These are phyloP conservation scores for Erinaceus europaeus DNA, from an alignment of 2,113 vertebrate species.

Conservation along the genomic window DNA sequence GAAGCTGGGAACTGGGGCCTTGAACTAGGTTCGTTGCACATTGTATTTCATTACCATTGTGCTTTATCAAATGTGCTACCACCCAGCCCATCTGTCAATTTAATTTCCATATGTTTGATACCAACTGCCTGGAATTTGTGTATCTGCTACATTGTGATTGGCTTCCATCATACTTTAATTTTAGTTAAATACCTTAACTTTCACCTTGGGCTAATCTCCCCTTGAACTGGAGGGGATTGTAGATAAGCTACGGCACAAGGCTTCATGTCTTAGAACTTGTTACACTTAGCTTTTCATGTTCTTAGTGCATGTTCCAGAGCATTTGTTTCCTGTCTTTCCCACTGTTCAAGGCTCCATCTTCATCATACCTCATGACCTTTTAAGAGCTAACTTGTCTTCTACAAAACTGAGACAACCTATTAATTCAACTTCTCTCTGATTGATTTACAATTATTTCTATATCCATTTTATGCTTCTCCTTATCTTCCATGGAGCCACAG, in stretches of 20 bases:
- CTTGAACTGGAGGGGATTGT: neutral
- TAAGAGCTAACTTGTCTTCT: neutral
- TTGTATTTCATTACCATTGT: too few relatives aligned
- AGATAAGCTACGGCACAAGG: neutral
- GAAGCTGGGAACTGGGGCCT: too few relatives aligned
- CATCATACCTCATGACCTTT: neutral
- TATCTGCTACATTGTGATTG: neutral
- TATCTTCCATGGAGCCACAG: neutral
- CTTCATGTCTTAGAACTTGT: neutral
- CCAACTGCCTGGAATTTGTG: neutral
- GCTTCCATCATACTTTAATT: neutral
- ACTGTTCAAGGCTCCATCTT: neutral
- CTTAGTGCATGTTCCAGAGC: neutral
- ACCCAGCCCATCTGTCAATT: too few relatives aligned
- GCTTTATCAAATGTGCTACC: too few relatives aligned
- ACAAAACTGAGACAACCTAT: neutral
- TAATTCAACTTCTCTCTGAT: neutral
- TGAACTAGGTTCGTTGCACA: too few relatives aligned
- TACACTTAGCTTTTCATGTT: neutral
- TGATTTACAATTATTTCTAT: neutral
- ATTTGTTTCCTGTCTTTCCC: neutral
- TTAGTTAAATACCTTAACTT: neutral
- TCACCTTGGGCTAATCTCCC: neutral
- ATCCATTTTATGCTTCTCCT: neutral
- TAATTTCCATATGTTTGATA: neutral